Percentiles rank a stretch among this genome's conserved stretches.
These are phyloP conservation scores for Clusia tigrina DNA, from an alignment of 2,888 invertebrate genomes.

Conservation along the genomic window DNA sequence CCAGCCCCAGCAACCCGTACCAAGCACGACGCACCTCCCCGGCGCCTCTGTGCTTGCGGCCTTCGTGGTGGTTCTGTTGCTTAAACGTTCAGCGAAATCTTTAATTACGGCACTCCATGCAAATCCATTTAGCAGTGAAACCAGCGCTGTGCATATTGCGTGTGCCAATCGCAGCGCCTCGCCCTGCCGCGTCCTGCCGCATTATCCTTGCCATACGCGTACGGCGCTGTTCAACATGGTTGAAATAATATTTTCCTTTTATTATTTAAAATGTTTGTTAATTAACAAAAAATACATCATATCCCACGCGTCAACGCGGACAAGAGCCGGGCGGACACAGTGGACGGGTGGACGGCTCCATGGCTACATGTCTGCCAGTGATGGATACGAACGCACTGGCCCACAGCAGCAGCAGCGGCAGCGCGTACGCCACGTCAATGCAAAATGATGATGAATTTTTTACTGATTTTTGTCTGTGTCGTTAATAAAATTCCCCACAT, in stretches of 20 bases:
- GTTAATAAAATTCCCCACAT: constrained; percentile 31
- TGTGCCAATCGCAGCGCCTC: not conserved
- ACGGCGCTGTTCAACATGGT: constrained; percentile 17
- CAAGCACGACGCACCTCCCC: too few species aligned
- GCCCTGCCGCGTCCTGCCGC: not conserved
- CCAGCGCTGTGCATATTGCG: constrained; percentile 12
- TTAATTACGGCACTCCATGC: not conserved
- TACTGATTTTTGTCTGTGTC: constrained; percentile 28
- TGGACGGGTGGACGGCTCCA: not conserved
- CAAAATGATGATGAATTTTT: constrained; percentile 29
- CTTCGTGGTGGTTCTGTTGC: not conserved
- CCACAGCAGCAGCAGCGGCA: not conserved
- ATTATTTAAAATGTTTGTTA: constrained; percentile 44
- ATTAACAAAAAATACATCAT: constrained; percentile 41
- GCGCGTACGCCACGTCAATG: constrained; percentile 22
- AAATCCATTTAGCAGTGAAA: constrained; percentile 22
- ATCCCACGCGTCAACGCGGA: constrained; percentile 12
- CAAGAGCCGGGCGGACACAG: not conserved
- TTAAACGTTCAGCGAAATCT: too few species aligned
- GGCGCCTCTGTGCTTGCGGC: too few species aligned
- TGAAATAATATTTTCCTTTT: constrained; percentile 43
- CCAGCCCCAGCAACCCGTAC: too few species aligned
- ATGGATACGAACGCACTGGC: constrained; percentile 18
- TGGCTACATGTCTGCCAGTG: not conserved
- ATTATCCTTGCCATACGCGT: constrained; percentile 2